Percentiles rank a stretch among this genome's conserved stretches.
Evolutionary conservation across 1,140 invertebrate species (phyloP).

Genomic region (Leptopilina boulardi): DNA sequence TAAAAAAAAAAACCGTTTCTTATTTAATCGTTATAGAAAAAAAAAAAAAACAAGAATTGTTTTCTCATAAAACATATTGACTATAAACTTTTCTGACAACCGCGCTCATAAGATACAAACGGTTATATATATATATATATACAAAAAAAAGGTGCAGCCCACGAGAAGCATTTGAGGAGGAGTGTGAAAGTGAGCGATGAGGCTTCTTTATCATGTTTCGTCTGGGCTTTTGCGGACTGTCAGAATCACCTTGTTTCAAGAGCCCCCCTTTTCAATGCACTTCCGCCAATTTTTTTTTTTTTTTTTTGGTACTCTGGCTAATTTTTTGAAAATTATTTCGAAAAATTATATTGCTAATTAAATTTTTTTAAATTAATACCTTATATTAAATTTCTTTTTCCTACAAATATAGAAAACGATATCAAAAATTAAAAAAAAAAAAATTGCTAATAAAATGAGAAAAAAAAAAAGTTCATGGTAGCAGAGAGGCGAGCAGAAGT

Average conservation of each 20-base stretch:
- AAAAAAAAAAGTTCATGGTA: constrained; percentile 57
- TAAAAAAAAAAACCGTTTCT: no score
- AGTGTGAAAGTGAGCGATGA: constrained; percentile 33
- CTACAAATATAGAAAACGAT: no score
- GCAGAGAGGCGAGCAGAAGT: constrained; percentile 62
- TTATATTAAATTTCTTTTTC: not conserved
- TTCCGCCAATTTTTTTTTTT: constrained; percentile 18
- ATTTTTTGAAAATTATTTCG: no score
- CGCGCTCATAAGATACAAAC: constrained; percentile 3
- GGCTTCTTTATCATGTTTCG: constrained; percentile 29
- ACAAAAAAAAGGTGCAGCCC: constrained; percentile 25
- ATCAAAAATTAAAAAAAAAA: not conserved
- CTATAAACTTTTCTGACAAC: not conserved
- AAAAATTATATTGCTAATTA: constrained; percentile 16
- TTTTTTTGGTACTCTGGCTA: constrained; percentile 23
- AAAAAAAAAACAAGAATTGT: no score
- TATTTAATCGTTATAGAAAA: no score
- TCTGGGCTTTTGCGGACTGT: not conserved
- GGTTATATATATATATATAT: no score
- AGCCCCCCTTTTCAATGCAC: constrained; percentile 32
- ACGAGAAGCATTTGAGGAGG: constrained; percentile 22
- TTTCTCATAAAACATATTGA: no score
- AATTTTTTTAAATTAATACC: constrained; percentile 31
- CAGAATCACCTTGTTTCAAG: constrained; percentile 36
- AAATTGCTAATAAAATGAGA: not conserved